Evolutionary conservation across 2,797 vertebrate genomes (phyloP).

Genomic region (Anguilla megastoma): DNA sequence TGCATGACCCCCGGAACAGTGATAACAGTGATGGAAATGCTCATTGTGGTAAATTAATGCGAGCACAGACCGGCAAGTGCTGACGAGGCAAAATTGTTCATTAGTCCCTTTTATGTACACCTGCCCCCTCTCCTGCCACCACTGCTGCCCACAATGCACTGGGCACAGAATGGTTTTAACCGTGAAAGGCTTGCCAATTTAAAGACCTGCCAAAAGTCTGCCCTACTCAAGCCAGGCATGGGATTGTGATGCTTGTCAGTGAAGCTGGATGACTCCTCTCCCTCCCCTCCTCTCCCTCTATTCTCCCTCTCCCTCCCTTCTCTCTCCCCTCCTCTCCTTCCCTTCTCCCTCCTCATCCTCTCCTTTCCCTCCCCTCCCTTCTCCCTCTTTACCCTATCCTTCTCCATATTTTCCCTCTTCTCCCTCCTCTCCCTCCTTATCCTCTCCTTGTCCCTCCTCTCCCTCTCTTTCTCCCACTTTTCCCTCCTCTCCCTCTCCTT

Average conservation of each 20-base stretch:
- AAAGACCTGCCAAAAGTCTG: background rate
- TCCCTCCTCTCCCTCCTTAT: too few relatives aligned
- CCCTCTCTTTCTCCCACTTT: background rate
- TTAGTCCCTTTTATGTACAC: background rate
- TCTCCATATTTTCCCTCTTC: too few relatives aligned
- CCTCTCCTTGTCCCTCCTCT: background rate
- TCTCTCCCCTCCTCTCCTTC: too few relatives aligned
- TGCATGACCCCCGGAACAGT: background rate
- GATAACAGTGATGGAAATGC: background rate
- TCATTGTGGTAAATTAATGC: background rate
- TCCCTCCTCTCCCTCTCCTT: background rate
- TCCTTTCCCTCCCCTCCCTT: too few relatives aligned
- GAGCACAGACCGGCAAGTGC: background rate
- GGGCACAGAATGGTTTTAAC: background rate
- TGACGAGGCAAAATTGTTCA: background rate
- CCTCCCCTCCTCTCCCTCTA: background rate
- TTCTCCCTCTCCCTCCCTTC: too few relatives aligned
- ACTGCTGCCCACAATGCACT: too few relatives aligned
- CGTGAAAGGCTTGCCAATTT: background rate
- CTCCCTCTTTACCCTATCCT: too few relatives aligned
- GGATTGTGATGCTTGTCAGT: background rate
- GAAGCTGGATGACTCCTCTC: background rate
- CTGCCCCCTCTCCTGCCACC: background rate
- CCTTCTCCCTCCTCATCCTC: too few relatives aligned
- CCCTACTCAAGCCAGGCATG: background rate